Conservation (phyloP, 2,797 vertebrate species). For the Micropoecilia bifurca region DNA sequence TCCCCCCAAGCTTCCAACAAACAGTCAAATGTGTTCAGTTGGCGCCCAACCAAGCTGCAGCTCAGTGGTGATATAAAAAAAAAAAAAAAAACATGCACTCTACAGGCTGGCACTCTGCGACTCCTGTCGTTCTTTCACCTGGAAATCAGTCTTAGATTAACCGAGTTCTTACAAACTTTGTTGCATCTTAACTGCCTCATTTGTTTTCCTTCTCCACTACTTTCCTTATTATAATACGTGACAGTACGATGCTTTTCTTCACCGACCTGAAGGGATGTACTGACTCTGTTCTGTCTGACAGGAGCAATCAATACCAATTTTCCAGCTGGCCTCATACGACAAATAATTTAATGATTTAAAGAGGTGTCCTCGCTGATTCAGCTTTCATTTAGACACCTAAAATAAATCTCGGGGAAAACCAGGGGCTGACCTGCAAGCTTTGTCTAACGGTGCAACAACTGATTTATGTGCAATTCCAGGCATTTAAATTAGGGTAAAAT, state of each 20-base stretch:
- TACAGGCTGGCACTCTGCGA: background rate
- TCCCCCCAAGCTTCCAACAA: background rate
- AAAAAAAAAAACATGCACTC: background rate
- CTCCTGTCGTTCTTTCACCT: background rate
- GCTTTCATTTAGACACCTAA: slow-evolving; percentile 15
- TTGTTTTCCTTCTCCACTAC: background rate
- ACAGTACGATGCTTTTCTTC: background rate
- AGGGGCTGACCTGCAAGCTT: background rate
- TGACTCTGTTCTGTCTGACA: slow-evolving; percentile 10
- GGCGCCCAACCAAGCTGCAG: background rate
- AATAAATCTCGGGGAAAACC: slow-evolving; percentile 5
- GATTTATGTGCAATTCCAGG: background rate
- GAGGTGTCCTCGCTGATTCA: slow-evolving; percentile 3
- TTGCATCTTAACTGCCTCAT: background rate
- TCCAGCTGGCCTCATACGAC: slow-evolving; percentile 13
- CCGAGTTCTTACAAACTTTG: background rate
- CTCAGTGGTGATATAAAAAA: slow-evolving; percentile 2
- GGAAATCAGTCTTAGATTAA: background rate
- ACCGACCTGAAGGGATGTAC: background rate
- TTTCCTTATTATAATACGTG: background rate
- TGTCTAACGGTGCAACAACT: background rate
- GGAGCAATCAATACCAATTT: slow-evolving; percentile 27
- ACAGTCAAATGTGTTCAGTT: slow-evolving; percentile 13
- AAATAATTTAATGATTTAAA: slow-evolving; percentile 16
- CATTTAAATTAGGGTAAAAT: slow-evolving; percentile 8